These are phyloP conservation scores for Ptilonorhynchus violaceus DNA, from an alignment of 2,113 vertebrate genomes.

Conservation along the genomic window DNA sequence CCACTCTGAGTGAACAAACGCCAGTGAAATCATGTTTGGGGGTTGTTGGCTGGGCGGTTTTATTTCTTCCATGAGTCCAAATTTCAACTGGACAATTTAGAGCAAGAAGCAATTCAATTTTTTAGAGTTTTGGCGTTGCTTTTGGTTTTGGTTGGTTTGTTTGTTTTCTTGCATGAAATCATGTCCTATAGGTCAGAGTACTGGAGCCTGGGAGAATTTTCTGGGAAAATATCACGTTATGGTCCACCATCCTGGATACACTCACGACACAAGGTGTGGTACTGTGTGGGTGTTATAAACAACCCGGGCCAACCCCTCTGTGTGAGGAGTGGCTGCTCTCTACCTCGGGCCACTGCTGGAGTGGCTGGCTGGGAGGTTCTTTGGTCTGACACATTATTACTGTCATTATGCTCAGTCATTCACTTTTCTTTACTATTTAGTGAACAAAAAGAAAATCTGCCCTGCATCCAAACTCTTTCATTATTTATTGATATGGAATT, in stretches of 20 bases:
- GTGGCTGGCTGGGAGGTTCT: background rate
- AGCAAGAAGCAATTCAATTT: fast-evolving
- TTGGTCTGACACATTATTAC: background rate
- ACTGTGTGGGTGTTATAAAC: background rate
- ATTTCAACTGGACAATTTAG: background rate
- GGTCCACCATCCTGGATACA: background rate
- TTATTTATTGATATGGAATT: background rate
- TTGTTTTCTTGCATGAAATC: background rate
- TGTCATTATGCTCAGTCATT: background rate
- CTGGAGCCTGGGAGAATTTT: background rate
- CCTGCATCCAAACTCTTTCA: background rate
- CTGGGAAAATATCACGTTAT: background rate
- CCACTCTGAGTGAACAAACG: background rate
- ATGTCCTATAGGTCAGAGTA: background rate
- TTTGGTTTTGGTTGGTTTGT: background rate
- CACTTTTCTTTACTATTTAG: background rate
- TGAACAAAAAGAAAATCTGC: background rate
- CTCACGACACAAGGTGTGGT: background rate
- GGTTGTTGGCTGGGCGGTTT: fast-evolving
- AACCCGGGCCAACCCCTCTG: background rate
- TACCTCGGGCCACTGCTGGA: background rate
- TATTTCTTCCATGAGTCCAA: background rate
- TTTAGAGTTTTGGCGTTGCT: background rate
- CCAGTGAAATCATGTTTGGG: background rate
- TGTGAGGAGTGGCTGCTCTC: background rate